Evolutionary conservation across 2,888 invertebrate species (phyloP).

Genomic region (Eulithis testata): DNA sequence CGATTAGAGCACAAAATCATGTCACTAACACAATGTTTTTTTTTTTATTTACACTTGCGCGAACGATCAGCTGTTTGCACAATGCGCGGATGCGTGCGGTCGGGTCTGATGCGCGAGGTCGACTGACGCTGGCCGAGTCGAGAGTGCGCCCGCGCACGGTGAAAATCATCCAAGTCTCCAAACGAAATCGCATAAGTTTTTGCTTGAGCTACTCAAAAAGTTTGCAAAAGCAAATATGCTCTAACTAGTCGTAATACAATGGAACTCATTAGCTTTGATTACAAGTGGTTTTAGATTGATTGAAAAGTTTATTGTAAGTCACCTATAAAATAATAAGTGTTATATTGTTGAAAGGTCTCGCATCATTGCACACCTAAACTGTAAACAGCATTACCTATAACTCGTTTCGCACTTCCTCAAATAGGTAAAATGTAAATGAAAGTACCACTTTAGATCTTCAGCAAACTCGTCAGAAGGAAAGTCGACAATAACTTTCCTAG

Average conservation of each 20-base stretch:
- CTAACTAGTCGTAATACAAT: constrained; percentile 1
- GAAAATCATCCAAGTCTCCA: constrained; percentile 57
- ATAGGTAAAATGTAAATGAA: constrained; percentile 25
- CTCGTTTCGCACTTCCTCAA: constrained; percentile 28
- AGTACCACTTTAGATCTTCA: constrained; percentile 29
- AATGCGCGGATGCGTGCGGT: constrained; percentile 48
- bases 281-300: neutral
- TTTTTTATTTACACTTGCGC: constrained; percentile 58
- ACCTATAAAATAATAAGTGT: neutral
- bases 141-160: constrained; percentile 50
- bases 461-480: constrained; percentile 28
- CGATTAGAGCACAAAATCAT: constrained; percentile 79
- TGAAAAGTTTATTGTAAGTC: neutral
- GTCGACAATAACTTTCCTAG: constrained; percentile 32
- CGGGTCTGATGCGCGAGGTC: constrained; percentile 57
- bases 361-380: neutral
- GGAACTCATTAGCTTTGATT: constrained; percentile 7
- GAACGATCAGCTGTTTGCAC: constrained; percentile 48
- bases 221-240: constrained; percentile 7
- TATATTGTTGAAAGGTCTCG: neutral
- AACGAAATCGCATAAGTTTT: constrained; percentile 53
- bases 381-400: constrained; percentile 15
- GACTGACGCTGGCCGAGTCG: constrained; percentile 52
- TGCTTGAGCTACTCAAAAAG: constrained; percentile 13
- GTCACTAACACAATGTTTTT: constrained; percentile 76